These are phyloP conservation scores for Nettapus auritus DNA, from an alignment of 2,113 vertebrate genomes.

Conservation along the genomic window DNA sequence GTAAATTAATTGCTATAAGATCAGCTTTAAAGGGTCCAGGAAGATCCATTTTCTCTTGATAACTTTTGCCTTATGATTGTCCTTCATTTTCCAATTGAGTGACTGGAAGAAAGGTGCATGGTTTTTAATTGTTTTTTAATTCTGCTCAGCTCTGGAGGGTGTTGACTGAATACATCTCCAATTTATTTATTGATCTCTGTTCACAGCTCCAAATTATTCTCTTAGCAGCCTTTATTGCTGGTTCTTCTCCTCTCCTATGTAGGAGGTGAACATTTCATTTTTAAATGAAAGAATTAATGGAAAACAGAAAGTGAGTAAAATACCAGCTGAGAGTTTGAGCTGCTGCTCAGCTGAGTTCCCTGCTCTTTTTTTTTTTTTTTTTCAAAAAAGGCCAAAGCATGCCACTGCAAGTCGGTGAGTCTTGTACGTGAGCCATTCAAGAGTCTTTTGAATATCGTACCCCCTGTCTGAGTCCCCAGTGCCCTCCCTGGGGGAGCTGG, in stretches of 20 bases:
- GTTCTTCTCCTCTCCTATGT: not conserved
- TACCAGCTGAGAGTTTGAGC: not conserved
- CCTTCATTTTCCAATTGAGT: not conserved
- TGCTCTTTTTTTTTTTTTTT: not conserved
- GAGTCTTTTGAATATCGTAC: not conserved
- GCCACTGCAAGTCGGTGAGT: not conserved
- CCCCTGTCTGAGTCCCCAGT: too few species aligned
- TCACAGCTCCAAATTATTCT: constrained; percentile 1
- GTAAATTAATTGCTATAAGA: not conserved
- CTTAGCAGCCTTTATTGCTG: constrained; percentile 13
- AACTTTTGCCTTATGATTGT: not conserved
- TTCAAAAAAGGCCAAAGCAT: not conserved
- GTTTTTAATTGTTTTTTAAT: constrained; percentile 55
- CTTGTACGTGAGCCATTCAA: not conserved
- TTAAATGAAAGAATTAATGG: not conserved
- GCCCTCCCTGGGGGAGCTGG: not conserved
- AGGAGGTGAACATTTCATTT: not conserved
- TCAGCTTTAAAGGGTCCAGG: not conserved
- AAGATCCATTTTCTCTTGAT: not conserved
- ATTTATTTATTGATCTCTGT: constrained; percentile 10
- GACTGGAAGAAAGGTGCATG: not conserved
- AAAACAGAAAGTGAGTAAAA: not conserved
- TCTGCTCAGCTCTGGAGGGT: constrained; percentile 2
- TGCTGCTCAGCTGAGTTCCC: not conserved
- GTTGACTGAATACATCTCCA: not conserved